Base-by-base conservation (phyloP, 2,797 vertebrate genomes). In the Gadopsis bispinosus region DNA sequence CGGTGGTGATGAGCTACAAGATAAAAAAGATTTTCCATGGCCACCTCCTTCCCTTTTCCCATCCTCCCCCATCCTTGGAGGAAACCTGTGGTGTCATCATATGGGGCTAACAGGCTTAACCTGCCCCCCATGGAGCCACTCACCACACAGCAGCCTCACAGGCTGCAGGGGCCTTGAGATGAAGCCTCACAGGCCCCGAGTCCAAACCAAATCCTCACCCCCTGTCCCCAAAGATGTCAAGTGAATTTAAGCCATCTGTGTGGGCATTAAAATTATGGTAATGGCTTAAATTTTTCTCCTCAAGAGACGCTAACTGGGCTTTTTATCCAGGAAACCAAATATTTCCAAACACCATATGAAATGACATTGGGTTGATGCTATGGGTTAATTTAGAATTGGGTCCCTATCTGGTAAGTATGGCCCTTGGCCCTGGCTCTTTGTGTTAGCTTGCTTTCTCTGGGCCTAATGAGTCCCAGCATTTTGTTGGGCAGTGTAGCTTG, bases 41-140 rank as follows among this genome's bases (percentile, higher is more conserved):
- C 69, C 77, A 54, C 56, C 64, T 70, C 69, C 31, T 55, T 26
- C 26, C 26, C 26, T 26, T 26, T 26, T 26, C 26, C 26, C 26
- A 1, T 26, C 37, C 19, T 5, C 51, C 65, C 29, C 33, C 64
- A 22, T 76, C 50, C 33, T 37, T 45, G 61, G 73, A 85, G 70
- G 35, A 73, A 77, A 80, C 80, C 79, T 75, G 77, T 69, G 3
- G 74, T 10, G 80, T 83, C 86, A 80, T 88, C 77, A 73, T 71
- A 83, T 70, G 79, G 74, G 69, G 67, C 84, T 88, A 92, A 92
- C 86, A 83, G 84, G 89, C 89, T 90, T 92, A 90, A 87, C 83
- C 80, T 75, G 73, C 86, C 84, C 87, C 87, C 87, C 35, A 22
- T 22, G 48, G 78, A 88, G 88, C 69, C 69, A 55, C 88, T 83